phyloP scores from a whole-genome alignment of 2,113 vertebrate species.

The Hypomesus transpacificus region DNA sequence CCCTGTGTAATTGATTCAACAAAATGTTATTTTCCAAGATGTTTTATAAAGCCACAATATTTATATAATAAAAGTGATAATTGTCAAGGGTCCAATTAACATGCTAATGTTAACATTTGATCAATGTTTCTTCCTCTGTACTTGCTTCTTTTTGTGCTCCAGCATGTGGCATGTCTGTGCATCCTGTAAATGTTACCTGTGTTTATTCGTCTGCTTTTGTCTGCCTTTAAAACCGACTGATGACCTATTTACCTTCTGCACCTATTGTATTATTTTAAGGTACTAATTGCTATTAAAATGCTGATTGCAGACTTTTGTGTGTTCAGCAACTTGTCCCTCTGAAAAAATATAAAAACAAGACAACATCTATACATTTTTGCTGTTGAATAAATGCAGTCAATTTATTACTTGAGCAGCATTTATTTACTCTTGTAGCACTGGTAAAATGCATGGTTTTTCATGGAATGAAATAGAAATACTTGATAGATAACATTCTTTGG shows the following conservation, averaged over 20 bases:
- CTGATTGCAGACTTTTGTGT: not conserved
- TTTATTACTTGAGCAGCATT: conserved; percentile 37
- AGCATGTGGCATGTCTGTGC: not conserved
- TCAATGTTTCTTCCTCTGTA: not conserved
- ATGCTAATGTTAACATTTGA: not conserved
- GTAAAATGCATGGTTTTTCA: conserved; percentile 35
- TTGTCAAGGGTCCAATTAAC: no score
- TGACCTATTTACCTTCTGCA: not conserved
- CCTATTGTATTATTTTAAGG: not conserved
- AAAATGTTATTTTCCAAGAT: no score
- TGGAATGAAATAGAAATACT: conserved; percentile 23
- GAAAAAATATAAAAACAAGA: not conserved
- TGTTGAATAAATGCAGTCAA: conserved; percentile 6
- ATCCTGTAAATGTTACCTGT: not conserved
- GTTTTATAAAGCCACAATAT: no score
- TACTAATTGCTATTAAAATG: not conserved
- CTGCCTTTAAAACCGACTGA: not conserved
- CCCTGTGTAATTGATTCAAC: no score
- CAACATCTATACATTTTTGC: no score
- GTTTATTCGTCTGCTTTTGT: not conserved
- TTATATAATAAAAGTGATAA: no score
- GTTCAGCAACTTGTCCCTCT: not conserved
- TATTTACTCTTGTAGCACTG: conserved; percentile 45
- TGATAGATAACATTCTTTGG: conserved; percentile 12
- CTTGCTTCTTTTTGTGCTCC: not conserved